A percentile compares a stretch with the other conserved stretches of the same genome.
Evolutionary conservation across 1,140 invertebrate species (phyloP).

Genomic region (Akabosia matsudoensis): DNA sequence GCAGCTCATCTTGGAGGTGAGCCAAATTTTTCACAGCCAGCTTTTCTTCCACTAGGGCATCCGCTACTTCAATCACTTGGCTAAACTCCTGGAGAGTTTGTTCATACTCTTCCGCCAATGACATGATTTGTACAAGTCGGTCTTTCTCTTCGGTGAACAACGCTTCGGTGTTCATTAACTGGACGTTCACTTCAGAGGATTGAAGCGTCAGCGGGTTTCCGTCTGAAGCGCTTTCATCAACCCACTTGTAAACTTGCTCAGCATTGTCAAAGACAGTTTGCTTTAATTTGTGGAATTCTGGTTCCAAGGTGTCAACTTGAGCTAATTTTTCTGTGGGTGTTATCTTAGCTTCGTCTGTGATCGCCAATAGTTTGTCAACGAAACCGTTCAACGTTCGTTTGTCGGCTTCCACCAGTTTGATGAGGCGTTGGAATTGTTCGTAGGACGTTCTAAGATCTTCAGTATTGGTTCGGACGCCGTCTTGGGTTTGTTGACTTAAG

Average conservation of each 20-base stretch:
- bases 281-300: background rate
- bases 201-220: background rate
- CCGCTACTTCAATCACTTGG: constrained; percentile 76
- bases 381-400: background rate
- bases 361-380: background rate
- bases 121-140: constrained; percentile 65
- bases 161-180: constrained; percentile 1
- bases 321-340: constrained; percentile 48
- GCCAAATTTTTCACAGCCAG: constrained; percentile 69
- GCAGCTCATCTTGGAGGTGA: constrained; percentile 78
- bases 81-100: constrained; percentile 78
- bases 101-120: constrained; percentile 77
- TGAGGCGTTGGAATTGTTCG: background rate
- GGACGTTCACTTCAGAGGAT: background rate
- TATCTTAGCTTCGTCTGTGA: constrained; percentile 49
- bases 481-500: background rate
- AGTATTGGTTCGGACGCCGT: background rate
- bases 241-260: background rate
- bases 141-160: constrained; percentile 66
- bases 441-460: background rate
- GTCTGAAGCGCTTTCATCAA: background rate
- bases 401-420: background rate
- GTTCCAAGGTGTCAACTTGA: background rate
- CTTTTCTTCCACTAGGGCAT: constrained; percentile 69
- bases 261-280: background rate